phyloP scores from a whole-genome alignment of 2,888 invertebrate genomes.

The Yponomeuta evonymella region DNA sequence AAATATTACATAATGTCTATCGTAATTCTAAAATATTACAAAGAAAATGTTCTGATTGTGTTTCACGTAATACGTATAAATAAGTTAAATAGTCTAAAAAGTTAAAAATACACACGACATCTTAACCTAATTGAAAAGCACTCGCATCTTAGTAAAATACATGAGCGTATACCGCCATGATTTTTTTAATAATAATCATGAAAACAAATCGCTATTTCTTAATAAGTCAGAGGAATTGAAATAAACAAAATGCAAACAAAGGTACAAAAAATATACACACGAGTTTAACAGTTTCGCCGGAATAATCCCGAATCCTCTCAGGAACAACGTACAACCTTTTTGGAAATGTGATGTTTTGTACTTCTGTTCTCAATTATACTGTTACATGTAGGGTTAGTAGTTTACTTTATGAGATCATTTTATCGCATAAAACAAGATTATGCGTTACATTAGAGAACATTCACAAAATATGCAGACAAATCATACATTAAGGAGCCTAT shows the following conservation, averaged over 20 bases:
- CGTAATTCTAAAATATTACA: constrained; percentile 72
- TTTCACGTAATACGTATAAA: constrained; percentile 74
- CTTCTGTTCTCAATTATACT: constrained; percentile 62
- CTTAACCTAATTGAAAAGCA: constrained; percentile 75
- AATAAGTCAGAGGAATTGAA: constrained; percentile 61
- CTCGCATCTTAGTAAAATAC: constrained; percentile 55
- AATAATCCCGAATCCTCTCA: constrained; percentile 1
- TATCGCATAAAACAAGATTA: constrained; percentile 54
- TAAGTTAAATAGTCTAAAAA: constrained; percentile 76
- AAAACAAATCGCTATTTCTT: constrained; percentile 23
- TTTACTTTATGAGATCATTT: constrained; percentile 69
- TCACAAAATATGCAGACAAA: constrained; percentile 71
- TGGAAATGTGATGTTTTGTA: constrained; percentile 57
- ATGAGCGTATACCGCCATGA: constrained; percentile 34
- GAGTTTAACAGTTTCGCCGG: constrained; percentile 32
- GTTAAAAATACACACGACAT: constrained; percentile 72
- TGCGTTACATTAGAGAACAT: constrained; percentile 69
- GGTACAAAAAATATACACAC: constrained; percentile 66
- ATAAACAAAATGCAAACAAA: constrained; percentile 66
- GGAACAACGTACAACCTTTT: constrained; percentile 24
- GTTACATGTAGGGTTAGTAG: constrained; percentile 62
- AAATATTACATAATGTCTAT: constrained; percentile 66
- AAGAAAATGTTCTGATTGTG: constrained; percentile 71
- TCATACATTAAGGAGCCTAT: constrained; percentile 51
- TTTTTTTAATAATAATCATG: constrained; percentile 48